Evolutionary conservation across 2,888 invertebrate genomes (phyloP).

Genomic region (Drosophila rellima): DNA sequence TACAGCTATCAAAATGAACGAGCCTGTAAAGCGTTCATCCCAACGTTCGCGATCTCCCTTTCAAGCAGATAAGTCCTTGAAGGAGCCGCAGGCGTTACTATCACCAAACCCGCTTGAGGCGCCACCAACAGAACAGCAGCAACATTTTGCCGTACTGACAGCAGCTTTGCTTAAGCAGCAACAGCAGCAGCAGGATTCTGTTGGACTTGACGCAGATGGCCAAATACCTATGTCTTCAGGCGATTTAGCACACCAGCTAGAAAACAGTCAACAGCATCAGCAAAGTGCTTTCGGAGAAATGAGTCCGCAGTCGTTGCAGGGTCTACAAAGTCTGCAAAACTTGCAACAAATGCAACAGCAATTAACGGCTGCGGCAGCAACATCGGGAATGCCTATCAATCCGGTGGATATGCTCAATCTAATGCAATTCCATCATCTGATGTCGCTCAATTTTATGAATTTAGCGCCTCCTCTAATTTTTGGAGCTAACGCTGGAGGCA

Average conservation of each 20-base stretch:
- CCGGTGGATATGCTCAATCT: constrained; percentile 94
- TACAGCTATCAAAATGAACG: constrained; percentile 23
- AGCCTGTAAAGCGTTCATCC: constrained; percentile 15
- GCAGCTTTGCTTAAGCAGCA: constrained; percentile 72
- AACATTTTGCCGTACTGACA: constrained; percentile 66
- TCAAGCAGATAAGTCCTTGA: constrained; percentile 19
- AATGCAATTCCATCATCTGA: constrained; percentile 95
- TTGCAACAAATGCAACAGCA: constrained; percentile 84
- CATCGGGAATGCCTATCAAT: constrained; percentile 89
- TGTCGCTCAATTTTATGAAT: constrained; percentile 97
- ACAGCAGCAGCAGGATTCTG: constrained; percentile 47
- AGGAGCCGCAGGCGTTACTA: constrained; percentile 31
- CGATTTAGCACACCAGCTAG: constrained; percentile 31
- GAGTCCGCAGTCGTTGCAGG: constrained; percentile 60
- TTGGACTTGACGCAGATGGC: constrained; percentile 34
- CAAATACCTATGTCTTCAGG: constrained; percentile 42
- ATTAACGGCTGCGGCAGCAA: constrained; percentile 65
- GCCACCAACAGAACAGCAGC: constrained; percentile 48
- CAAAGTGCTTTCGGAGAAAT: constrained; percentile 35
- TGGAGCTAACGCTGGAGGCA: constrained; percentile 67
- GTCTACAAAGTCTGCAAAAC: constrained; percentile 81
- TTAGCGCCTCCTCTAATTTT: constrained; percentile 92
- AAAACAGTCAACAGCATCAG: constrained; percentile 28
- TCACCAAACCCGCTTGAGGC: constrained; percentile 38
- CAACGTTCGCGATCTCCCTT: constrained; percentile 24